Evolutionary conservation across 1,140 invertebrate genomes (phyloP), one percentile per base, ranked within the genome.

Genomic region (Zaprionus camerounensis): DNA sequence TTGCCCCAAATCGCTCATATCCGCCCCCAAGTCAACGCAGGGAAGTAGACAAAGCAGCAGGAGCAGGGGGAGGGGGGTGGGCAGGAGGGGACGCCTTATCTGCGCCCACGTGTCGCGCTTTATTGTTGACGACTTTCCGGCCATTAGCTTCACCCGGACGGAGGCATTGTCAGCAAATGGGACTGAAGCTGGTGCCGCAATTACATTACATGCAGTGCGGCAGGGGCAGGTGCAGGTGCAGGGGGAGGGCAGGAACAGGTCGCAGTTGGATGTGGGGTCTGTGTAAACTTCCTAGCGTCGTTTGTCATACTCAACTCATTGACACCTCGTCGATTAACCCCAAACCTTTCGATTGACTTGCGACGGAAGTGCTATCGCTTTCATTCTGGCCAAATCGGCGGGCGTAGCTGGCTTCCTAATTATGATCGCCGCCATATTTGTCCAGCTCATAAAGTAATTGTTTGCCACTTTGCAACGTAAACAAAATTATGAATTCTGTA

Each of bases 401-500:
- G 34, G 28, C 1, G 15, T 36, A 55, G 31, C 24, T 44, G 56
- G 61, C 13, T 76, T 22, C 69, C 78, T 87, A 84, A 87, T 87
- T 87, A 88, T 87, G 83, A 87, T 88, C 74, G 78, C 17, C 69
- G 84, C 84, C 84, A 88, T 87, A 84, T 76, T 84, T 67, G 75
- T 31, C 11, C 24, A 12, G 66, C 68, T 87, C 84, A 88, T 87
- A 88, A 84, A 81, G 78, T 87, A 87, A 87, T 87, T 81, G 85
- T 88, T 36, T 66, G 53, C 22, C 49, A 68, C 53, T 88, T 36
- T 66, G 41, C 28, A 36, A 68, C 49, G 69, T 81, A 76, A 62
- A 69, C 51, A 75, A 58, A 76, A 79, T 87, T 84, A 87, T 64
- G 7, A 69, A 88, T 87, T 76, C 78, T 24, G 34, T 15, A 34